phyloP scores from a whole-genome alignment of 2,113 vertebrate species.

The Dicentrarchus labrax region DNA sequence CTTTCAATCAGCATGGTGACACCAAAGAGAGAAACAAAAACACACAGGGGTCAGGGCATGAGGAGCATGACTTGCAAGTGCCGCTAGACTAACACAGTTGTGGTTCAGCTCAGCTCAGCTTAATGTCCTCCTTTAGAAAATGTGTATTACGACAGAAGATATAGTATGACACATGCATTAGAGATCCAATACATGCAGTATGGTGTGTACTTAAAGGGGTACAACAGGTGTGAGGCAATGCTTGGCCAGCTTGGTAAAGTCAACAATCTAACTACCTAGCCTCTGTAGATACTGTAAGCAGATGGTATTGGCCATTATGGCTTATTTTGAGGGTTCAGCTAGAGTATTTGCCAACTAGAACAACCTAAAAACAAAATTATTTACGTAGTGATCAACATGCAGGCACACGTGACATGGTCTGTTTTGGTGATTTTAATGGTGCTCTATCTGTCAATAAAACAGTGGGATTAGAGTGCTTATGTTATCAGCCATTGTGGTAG shows the following conservation, averaged over 20 bases:
- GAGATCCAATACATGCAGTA: not conserved
- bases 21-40: slow-evolving; percentile 65
- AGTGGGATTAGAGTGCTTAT: not conserved
- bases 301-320: not conserved
- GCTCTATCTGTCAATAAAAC: slow-evolving; percentile 2
- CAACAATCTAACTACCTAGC: not conserved
- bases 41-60: slow-evolving; percentile 46
- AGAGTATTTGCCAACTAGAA: not conserved
- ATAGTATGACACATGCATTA: no score
- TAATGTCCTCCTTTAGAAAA: not conserved
- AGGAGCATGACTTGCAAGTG: slow-evolving; percentile 34
- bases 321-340: not conserved
- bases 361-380: not conserved
- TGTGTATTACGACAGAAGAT: not conserved
- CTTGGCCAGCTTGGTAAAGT: not conserved
- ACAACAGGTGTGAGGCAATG: slow-evolving; percentile 4
- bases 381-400: not conserved
- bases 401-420: not conserved
- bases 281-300: not conserved
- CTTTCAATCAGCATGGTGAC: slow-evolving; percentile 73
- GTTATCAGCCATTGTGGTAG: slow-evolving; percentile 7
- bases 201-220: not conserved
- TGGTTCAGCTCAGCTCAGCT: not conserved
- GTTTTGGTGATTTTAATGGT: not conserved
- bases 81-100: not conserved